A percentile compares a stretch with the other conserved stretches of the same genome.
Conservation (phyloP, 2,888 invertebrate species). For the Tubiluchus corallicola region DNA sequence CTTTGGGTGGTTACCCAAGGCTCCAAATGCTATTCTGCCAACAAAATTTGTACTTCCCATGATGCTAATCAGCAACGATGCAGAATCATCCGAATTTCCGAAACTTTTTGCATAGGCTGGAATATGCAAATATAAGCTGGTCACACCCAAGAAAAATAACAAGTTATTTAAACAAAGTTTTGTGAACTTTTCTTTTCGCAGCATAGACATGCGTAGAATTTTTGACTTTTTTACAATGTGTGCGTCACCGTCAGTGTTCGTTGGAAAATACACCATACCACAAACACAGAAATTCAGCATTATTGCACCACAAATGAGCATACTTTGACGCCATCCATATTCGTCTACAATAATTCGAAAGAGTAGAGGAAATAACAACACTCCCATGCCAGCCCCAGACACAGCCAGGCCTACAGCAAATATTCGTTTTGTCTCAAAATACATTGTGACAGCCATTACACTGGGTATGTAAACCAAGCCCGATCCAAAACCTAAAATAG, state of each 20-base stretch:
- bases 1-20: neutral
- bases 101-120: neutral
- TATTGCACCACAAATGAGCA: neutral
- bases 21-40: neutral
- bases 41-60: neutral
- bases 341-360: neutral
- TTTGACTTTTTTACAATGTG: neutral
- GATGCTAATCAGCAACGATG: neutral
- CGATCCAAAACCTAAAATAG: neutral
- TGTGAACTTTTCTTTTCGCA: neutral
- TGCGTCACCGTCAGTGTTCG: neutral
- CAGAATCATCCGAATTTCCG: neutral
- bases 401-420: slow-evolving; percentile 1
- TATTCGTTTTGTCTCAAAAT: slow-evolving; percentile 1
- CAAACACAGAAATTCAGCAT: neutral
- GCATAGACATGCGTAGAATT: neutral
- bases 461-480: neutral
- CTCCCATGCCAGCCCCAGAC: neutral
- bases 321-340: neutral
- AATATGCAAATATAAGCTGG: neutral
- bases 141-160: neutral
- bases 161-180: neutral
- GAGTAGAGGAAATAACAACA: neutral
- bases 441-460: neutral
- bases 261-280: neutral